A percentile compares a stretch with the other conserved stretches of the same genome.
Conservation (phyloP, 2,888 invertebrate genomes). For the Pollenia amentaria region DNA sequence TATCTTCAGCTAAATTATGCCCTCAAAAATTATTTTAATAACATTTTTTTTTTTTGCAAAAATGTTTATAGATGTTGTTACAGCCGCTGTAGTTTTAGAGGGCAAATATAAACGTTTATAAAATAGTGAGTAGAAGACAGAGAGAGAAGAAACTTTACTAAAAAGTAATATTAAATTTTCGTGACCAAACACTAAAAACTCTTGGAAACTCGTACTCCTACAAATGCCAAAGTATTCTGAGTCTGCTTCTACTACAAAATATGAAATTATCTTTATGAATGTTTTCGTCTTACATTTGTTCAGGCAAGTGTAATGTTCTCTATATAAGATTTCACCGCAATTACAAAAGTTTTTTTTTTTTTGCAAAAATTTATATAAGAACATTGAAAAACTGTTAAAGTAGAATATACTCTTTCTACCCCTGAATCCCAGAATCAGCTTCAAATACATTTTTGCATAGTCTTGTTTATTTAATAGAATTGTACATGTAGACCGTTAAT, state of each 20-base stretch:
- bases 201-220: slow-evolving; percentile 3
- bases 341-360: slow-evolving; percentile 65
- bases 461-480: slow-evolving; percentile 34
- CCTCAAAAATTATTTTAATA: slow-evolving; percentile 74
- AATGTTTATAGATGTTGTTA: slow-evolving; percentile 59
- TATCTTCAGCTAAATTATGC: slow-evolving; percentile 69
- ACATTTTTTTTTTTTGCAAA: slow-evolving; percentile 49
- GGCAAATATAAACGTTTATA: background rate
- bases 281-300: slow-evolving; percentile 29
- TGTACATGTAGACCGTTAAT: slow-evolving; percentile 68
- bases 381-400: slow-evolving; percentile 68
- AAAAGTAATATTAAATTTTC: slow-evolving; percentile 73
- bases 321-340: slow-evolving; percentile 70
- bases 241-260: slow-evolving; percentile 31
- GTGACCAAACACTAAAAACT: slow-evolving; percentile 69
- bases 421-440: background rate
- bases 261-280: slow-evolving; percentile 63
- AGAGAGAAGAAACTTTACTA: slow-evolving; percentile 24
- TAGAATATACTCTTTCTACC: slow-evolving; percentile 47
- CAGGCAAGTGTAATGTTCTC: slow-evolving; percentile 47
- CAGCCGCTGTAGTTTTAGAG: slow-evolving; percentile 47
- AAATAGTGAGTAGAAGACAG: background rate
- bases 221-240: background rate
- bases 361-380: slow-evolving; percentile 50
- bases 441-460: slow-evolving; percentile 43